These are phyloP conservation scores for Sisyra nigra DNA, from an alignment of 2,888 invertebrate genomes.

Conservation along the genomic window DNA sequence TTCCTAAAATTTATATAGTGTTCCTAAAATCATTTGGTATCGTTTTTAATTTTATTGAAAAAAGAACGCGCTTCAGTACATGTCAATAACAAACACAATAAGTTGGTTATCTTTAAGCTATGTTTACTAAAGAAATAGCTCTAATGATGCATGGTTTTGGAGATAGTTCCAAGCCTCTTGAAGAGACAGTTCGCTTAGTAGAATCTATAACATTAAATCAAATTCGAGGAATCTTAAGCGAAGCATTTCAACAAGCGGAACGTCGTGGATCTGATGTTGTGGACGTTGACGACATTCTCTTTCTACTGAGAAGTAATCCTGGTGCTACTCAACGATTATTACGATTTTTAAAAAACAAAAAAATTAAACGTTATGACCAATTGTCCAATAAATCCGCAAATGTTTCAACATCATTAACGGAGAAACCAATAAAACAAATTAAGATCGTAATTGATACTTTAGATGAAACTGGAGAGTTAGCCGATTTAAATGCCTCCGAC, in stretches of 20 bases:
- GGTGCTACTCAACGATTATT: conserved; percentile 58
- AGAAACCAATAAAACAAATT: conserved; percentile 19
- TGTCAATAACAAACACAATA: neutral
- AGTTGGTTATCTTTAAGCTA: conserved; percentile 4
- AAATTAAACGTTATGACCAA: conserved; percentile 21
- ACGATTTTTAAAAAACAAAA: conserved; percentile 49
- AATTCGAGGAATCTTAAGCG: conserved; percentile 57
- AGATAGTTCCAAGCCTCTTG: conserved; percentile 65
- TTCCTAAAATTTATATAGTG: no score
- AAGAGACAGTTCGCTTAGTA: conserved; percentile 67
- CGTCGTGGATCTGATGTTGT: conserved; percentile 29
- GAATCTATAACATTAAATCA: conserved; percentile 75
- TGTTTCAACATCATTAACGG: conserved; percentile 25
- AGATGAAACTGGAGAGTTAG: conserved; percentile 38
- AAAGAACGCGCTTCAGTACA: neutral
- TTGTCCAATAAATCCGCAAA: conserved; percentile 16
- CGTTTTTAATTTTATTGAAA: neutral
- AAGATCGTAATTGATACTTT: conserved; percentile 34
- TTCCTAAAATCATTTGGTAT: no score
- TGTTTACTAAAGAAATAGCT: conserved; percentile 53
- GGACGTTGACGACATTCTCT: conserved; percentile 59
- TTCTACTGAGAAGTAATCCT: conserved; percentile 67
- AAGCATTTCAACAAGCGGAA: conserved; percentile 51
- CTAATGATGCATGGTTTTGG: conserved; percentile 91
- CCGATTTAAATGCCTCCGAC: conserved; percentile 34